A percentile compares a stretch with the other conserved stretches of the same genome.
Conservation (phyloP, 2,113 vertebrate genomes). For the Pipa parva region DNA sequence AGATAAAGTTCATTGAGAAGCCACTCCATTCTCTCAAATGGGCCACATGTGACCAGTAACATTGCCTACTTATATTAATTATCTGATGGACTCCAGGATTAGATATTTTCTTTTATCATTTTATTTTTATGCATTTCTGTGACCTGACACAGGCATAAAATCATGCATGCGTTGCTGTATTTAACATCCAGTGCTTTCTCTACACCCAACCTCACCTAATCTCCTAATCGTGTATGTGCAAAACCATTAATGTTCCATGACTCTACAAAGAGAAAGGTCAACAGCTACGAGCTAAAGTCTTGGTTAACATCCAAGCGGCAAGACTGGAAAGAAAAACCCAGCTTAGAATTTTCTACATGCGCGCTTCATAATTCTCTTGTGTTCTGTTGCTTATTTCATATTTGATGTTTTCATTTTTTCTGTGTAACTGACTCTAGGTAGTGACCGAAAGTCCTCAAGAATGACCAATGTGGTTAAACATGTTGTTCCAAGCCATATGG, state of each 20-base stretch:
- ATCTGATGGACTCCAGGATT: constrained; percentile 48
- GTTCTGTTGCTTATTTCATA: constrained; percentile 58
- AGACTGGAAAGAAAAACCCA: too few relatives aligned
- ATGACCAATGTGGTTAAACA: constrained; percentile 82
- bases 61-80: constrained; percentile 57
- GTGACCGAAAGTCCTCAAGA: constrained; percentile 84
- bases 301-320: too few relatives aligned
- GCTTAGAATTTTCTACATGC: too few relatives aligned
- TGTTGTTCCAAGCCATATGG: constrained; percentile 91
- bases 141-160: constrained; percentile 54
- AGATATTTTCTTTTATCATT: constrained; percentile 34
- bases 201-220: constrained; percentile 62
- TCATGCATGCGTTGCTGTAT: constrained; percentile 60
- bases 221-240: constrained; percentile 54
- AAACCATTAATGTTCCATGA: constrained; percentile 22
- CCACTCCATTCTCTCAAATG: constrained; percentile 54
- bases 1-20: constrained; percentile 56
- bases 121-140: constrained; percentile 54
- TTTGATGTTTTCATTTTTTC: constrained; percentile 31
- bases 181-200: constrained; percentile 59
- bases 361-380: constrained; percentile 5
- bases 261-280: too few relatives aligned
- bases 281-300: too few relatives aligned
- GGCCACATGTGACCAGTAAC: constrained; percentile 53
- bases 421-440: constrained; percentile 71